Evolutionary conservation across 2,797 vertebrate genomes (phyloP).

Genomic region (Muscicapa comitata): DNA sequence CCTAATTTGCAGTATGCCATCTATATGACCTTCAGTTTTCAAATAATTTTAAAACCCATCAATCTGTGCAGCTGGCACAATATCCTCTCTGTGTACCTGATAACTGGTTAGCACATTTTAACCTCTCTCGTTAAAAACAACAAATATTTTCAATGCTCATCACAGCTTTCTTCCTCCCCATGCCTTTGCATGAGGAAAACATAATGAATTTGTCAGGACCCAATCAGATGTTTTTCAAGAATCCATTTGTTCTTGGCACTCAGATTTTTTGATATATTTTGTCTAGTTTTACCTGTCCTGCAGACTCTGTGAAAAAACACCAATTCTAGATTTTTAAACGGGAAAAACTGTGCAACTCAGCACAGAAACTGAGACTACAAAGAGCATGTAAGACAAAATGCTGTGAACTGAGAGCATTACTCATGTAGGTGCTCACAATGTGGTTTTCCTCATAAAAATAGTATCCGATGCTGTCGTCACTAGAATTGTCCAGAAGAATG

Average conservation of each 20-base stretch:
- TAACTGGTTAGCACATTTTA: conserved; percentile 7
- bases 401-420: background rate
- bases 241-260: background rate
- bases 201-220: background rate
- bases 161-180: background rate
- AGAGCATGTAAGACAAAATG: background rate
- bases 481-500: background rate
- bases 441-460: background rate
- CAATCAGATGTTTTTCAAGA: background rate
- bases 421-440: background rate
- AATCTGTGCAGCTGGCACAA: conserved; percentile 54
- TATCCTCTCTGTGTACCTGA: background rate
- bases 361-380: background rate
- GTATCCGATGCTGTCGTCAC: background rate
- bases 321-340: background rate
- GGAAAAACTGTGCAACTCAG: background rate
- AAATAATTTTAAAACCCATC: conserved; percentile 43
- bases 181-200: background rate
- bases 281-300: background rate
- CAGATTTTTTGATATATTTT: background rate
- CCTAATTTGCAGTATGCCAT: conserved; percentile 48
- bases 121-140: background rate
- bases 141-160: background rate
- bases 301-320: background rate
- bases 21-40: conserved; percentile 59